These are phyloP conservation scores for Deilephila porcellus DNA, from an alignment of 2,888 invertebrate species.

Conservation along the genomic window DNA sequence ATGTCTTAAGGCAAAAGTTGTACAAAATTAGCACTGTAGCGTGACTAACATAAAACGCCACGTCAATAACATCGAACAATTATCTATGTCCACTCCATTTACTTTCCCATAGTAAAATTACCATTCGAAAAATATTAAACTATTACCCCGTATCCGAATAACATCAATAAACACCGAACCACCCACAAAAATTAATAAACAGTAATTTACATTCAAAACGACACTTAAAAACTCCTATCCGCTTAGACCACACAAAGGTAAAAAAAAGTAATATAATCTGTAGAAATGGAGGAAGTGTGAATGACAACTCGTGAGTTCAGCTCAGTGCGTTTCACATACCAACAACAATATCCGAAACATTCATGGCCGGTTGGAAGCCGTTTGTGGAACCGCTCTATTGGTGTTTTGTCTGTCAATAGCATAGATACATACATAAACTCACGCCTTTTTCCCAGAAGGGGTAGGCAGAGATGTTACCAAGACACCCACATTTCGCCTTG, in stretches of 20 bases:
- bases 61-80: no score
- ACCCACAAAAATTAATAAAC: constrained; percentile 6
- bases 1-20: no score
- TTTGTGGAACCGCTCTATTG: background rate
- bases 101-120: background rate
- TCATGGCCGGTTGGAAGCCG: background rate
- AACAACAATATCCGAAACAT: constrained; percentile 15
- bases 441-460: no score
- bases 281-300: constrained; percentile 50
- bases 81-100: background rate
- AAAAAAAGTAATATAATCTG: constrained; percentile 50
- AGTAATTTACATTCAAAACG: constrained; percentile 6
- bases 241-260: constrained; percentile 33
- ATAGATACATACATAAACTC: no score
- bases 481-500: no score
- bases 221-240: background rate
- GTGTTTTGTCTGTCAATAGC: background rate
- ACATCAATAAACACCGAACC: background rate
- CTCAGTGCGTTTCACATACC: constrained; percentile 12
- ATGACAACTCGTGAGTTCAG: constrained; percentile 57
- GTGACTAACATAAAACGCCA: no score
- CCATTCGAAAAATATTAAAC: background rate
- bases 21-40: no score
- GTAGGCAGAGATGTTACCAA: no score
- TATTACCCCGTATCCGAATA: background rate